These are phyloP conservation scores for Chanos chanos DNA, from an alignment of 2,797 vertebrate species.

Conservation along the genomic window DNA sequence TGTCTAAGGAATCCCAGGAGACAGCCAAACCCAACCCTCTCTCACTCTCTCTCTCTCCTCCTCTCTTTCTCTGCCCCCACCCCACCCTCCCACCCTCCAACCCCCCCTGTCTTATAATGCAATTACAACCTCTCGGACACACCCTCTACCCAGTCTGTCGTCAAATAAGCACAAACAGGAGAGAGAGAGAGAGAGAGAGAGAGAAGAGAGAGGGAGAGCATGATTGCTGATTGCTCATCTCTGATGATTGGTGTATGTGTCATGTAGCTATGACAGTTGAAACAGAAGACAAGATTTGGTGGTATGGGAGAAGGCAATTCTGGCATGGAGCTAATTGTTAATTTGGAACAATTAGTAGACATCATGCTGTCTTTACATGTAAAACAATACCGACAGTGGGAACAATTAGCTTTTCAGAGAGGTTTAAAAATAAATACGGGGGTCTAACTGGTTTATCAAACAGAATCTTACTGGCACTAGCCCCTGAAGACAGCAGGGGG, in stretches of 20 bases:
- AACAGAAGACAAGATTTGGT: neutral
- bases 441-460: no score
- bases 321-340: slow-evolving; percentile 1
- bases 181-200: neutral
- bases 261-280: slow-evolving; percentile 24
- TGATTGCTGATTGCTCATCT: slow-evolving; percentile 17
- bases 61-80: slow-evolving; percentile 12
- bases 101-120: no score
- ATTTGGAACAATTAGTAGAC: neutral
- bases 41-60: slow-evolving; percentile 14
- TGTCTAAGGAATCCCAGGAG: slow-evolving; percentile 35
- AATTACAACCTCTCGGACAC: slow-evolving; percentile 31
- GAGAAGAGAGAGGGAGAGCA: slow-evolving; percentile 8
- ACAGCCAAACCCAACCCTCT: slow-evolving; percentile 27
- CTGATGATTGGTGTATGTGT: slow-evolving; percentile 15
- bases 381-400: slow-evolving; percentile 1
- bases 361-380: neutral
- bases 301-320: neutral
- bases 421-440: no score
- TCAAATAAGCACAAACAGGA: slow-evolving; percentile 20
- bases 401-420: slow-evolving; percentile 8
- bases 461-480: no score
- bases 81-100: no score
- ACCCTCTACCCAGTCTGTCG: slow-evolving; percentile 10
- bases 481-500: no score